Base-by-base conservation (phyloP, 2,113 vertebrate genomes). In the Aix galericulata region DNA sequence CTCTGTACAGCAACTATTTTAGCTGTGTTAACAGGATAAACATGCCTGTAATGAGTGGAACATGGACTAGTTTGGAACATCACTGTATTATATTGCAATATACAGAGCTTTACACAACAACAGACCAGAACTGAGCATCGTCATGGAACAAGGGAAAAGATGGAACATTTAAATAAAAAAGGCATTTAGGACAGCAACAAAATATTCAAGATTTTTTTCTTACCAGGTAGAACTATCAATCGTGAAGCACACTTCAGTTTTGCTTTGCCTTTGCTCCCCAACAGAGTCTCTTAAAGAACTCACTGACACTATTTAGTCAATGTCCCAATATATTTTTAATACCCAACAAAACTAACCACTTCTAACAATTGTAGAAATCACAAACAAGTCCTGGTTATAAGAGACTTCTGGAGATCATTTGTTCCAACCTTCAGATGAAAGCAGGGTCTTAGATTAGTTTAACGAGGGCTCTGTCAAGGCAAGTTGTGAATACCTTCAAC, bases 61-160 rank as follows among this genome's bases (percentile, higher is more conserved):
- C 0, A 3, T 2, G 1, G 50, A 7, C n/a, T 16, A 27, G 42
- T 36, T 42, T 31, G 52, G 60, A 59, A 21, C 11, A 17, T 42
- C 31, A 22, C 31, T 36, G 60, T n/a, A 23, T 38, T 34, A 25
- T 52, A 26, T 16, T 2, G 5, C 40, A 21, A 42, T 7, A 21
- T 18, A 36, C 20, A 26, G 9, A 14, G 32, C 17, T 42, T 42
- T 56, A 34, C n/a, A 29, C 23, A 64, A 22, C 22, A 52, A 34
- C 14, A 14, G 38, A 34, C 23, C 69, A 69, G 23, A 60, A 32
- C 31, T 32, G 21, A 42, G 7, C 63, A 34, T 27, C 18, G 40
- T 9, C 26, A 36, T 0, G 62, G 17, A n/a, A 44, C 42, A 23
- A 23, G 11, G 46, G 31, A 56, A 69, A 76, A 68, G 23, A 18